A percentile compares a stretch with the other conserved stretches of the same genome.
Conservation (phyloP, 2,113 vertebrate genomes). For the Ellobius talpinus region DNA sequence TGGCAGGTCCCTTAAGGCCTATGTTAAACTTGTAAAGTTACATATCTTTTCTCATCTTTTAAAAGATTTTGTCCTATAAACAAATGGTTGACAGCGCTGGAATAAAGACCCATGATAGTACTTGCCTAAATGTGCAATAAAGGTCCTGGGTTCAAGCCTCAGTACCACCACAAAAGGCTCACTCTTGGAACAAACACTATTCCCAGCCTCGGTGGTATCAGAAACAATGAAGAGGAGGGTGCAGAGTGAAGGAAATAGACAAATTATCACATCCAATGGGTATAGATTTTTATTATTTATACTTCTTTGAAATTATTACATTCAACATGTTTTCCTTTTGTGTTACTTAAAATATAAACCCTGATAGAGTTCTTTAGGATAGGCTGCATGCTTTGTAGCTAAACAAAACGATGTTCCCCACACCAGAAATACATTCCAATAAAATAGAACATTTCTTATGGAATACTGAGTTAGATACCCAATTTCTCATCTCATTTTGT, state of each 20-base stretch:
- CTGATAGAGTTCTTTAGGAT: conserved; percentile 59
- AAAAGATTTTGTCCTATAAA: not conserved
- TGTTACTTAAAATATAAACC: conserved; percentile 74
- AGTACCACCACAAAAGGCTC: not conserved
- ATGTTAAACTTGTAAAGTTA: not conserved
- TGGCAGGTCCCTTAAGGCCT: not conserved
- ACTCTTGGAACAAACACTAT: not conserved
- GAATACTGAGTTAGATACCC: conserved; percentile 15
- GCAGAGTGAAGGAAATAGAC: conserved; percentile 23
- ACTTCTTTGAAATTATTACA: conserved; percentile 72
- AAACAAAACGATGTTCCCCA: conserved; percentile 50
- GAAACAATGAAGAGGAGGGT: not conserved
- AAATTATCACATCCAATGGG: conserved; percentile 57
- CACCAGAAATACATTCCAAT: conserved; percentile 45
- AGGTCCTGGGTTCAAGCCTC: not conserved
- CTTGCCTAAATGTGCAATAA: not conserved
- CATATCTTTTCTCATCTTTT: not conserved
- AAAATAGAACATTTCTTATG: conserved; percentile 24
- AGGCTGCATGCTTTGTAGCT: conserved; percentile 69
- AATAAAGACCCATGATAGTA: not conserved
- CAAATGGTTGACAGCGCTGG: not conserved
- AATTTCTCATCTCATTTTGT: conserved; percentile 22
- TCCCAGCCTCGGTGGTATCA: not conserved
- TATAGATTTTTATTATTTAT: conserved; percentile 73
- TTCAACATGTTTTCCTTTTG: conserved; percentile 67